A percentile compares a stretch with the other conserved stretches of the same genome.
Conservation (phyloP, 2,888 invertebrate genomes). For the Platycheirus albimanus region DNA sequence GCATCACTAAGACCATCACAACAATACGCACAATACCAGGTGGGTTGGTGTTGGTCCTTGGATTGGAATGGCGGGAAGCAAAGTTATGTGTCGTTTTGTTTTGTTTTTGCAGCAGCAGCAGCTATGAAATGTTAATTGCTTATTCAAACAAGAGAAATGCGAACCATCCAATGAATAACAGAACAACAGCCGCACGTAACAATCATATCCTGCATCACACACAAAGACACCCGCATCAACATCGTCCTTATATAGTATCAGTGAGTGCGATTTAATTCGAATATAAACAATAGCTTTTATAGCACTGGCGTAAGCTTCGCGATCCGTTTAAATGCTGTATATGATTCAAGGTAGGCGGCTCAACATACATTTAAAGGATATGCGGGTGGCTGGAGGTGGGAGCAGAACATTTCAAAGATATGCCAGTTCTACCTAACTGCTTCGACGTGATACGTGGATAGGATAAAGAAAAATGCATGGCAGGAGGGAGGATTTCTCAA, state of each 20-base stretch:
- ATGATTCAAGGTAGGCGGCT: neutral
- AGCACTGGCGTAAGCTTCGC: conserved; percentile 36
- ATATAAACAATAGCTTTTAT: conserved; percentile 68
- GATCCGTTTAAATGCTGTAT: conserved; percentile 40
- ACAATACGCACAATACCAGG: conserved; percentile 14
- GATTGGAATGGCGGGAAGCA: neutral
- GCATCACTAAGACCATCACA: neutral
- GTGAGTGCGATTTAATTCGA: conserved; percentile 62
- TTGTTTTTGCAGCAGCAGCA: conserved; percentile 36
- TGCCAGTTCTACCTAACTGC: conserved; percentile 44
- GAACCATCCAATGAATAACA: conserved; percentile 26
- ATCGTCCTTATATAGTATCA: conserved; percentile 45
- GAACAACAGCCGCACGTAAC: conserved; percentile 28
- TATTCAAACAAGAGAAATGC: conserved; percentile 62
- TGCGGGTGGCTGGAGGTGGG: neutral
- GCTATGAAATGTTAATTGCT: conserved; percentile 71
- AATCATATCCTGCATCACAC: conserved; percentile 46
- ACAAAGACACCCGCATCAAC: neutral
- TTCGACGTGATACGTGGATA: conserved; percentile 56
- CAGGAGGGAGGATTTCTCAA: conserved; percentile 15
- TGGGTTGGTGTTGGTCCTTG: too few relatives aligned
- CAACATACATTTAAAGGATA: conserved; percentile 37
- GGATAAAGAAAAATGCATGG: conserved; percentile 11
- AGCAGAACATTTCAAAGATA: conserved; percentile 30
- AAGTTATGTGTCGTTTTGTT: conserved; percentile 12